A percentile compares a stretch with the other conserved stretches of the same genome.
Evolutionary conservation across 2,797 vertebrate genomes (phyloP).

Genomic region (Danio albolineatus): DNA sequence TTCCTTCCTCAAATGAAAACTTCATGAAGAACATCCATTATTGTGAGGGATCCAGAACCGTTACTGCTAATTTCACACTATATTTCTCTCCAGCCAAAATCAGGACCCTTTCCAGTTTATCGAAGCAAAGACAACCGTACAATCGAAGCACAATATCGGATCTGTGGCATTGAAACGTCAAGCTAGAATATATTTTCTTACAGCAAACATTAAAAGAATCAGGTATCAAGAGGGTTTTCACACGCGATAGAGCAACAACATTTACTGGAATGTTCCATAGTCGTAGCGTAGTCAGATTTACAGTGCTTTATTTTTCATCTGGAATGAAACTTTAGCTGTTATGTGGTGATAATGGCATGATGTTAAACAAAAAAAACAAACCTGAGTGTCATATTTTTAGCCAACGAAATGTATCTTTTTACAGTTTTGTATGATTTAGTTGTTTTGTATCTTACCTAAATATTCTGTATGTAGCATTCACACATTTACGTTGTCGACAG

Average conservation of each 20-base stretch:
- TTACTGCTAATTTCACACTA: slow-evolving; percentile 69
- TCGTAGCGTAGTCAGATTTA: slow-evolving; percentile 55
- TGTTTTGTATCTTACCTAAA: slow-evolving; percentile 74
- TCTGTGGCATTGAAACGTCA: slow-evolving; percentile 44
- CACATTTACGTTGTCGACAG: slow-evolving; percentile 19
- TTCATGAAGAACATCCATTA: slow-evolving; percentile 74
- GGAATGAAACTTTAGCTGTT: slow-evolving; percentile 65
- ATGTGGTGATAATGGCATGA: slow-evolving; percentile 77
- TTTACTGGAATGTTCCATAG: slow-evolving; percentile 37
- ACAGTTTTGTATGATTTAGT: slow-evolving; percentile 68
- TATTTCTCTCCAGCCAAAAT: slow-evolving; percentile 72
- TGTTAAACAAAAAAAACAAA: slow-evolving; percentile 60
- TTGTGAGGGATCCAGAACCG: slow-evolving; percentile 71
- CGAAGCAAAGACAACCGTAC: slow-evolving; percentile 39
- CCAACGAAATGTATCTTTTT: slow-evolving; percentile 70
- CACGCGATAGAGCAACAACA: slow-evolving; percentile 2
- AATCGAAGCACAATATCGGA: slow-evolving; percentile 56
- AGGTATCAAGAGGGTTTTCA: slow-evolving; percentile 25
- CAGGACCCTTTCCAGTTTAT: slow-evolving; percentile 63
- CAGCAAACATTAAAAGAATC: slow-evolving; percentile 16
- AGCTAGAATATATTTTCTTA: slow-evolving; percentile 30
- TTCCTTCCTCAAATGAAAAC: slow-evolving; percentile 69
- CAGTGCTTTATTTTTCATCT: slow-evolving; percentile 70
- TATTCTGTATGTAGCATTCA: slow-evolving; percentile 60
- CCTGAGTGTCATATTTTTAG: slow-evolving; percentile 67